These are phyloP conservation scores for Vimba vimba DNA, from an alignment of 2,113 vertebrate species.

Conservation along the genomic window DNA sequence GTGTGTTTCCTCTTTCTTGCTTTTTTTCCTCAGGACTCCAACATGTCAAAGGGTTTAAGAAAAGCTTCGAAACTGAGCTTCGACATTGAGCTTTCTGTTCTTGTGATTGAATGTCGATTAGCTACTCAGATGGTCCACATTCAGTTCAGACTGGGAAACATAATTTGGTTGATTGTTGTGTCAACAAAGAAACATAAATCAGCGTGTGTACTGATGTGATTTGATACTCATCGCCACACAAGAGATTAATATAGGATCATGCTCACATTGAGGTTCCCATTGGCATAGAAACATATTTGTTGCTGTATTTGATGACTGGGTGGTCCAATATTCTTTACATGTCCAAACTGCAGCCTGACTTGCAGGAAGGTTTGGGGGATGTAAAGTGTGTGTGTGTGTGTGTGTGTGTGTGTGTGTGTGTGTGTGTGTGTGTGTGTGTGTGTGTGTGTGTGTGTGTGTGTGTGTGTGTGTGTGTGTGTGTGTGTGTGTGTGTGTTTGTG, in stretches of 20 bases:
- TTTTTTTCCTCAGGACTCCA: not conserved
- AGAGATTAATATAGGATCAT: not conserved
- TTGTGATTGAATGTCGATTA: not conserved
- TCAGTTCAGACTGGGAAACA: not conserved
- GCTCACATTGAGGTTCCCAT: not conserved
- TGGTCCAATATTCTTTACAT: no score
- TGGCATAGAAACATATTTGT: not conserved
- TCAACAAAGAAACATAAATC: conserved; percentile 15
- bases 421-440: not conserved
- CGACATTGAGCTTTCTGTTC: not conserved
- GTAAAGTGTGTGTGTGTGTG: not conserved
- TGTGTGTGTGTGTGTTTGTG: not conserved
- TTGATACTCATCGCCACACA: not conserved
- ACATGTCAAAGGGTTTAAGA: not conserved
- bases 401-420: no score
- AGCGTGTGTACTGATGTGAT: not conserved
- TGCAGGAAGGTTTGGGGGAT: not conserved
- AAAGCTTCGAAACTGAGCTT: not conserved
- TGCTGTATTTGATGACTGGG: not conserved
- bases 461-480: no score
- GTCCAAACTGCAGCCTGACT: not conserved
- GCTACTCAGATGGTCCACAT: not conserved
- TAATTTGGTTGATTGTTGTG: not conserved
- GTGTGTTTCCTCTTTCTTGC: not conserved
- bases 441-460: not conserved